Base-by-base conservation (phyloP, 30 jellyfish, hydroid and myxozoan species). In the Aurelia sp. region DNA sequence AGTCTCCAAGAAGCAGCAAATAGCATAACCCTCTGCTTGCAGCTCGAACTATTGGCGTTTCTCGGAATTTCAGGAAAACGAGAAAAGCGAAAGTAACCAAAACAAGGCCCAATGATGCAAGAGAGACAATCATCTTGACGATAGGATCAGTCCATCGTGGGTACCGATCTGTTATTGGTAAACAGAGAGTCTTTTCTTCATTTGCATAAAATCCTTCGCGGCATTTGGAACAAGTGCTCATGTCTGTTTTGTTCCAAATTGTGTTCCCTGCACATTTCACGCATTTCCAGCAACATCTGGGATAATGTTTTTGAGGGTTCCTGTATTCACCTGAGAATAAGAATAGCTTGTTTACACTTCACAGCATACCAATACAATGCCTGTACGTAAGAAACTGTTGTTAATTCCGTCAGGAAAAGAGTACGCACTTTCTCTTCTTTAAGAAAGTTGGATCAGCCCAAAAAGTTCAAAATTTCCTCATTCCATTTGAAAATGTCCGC, bases 241-340 rank as follows among this genome's bases (percentile, higher is more conserved):
- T 8, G 88, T 83, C 85, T 18, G 91, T 67, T 27, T 12, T 24
- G 30, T 74, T 87, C 20, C 92, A 17, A 52, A 73, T 50, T 12
- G 97, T 83, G 82, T 84, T 79, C 55, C 91, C 96, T 8, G 87
- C 85, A 63, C 98, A 93, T 18, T 17, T 50, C 8, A 33, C 64
- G 74, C 98, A 93, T 27, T 74, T 22, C 98, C 98, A 93, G 59
- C 98, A 93, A 84, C 98, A 93, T 64, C 82, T 60, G 8, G 96
- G 93, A 31, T 82, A 60, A 33, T n/a, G 40, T 3, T 59, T 51
- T 47, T 64, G 71, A 60, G 81, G 90, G 17, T 53, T 63, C 62
- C 41, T 71, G n/a, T 79, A 22, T 80, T 65, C 58, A 5, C 95
- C 95, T 86, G 81, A 55, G 33, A 4, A 59, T 9, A 12, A 21